Conservation (phyloP, 92 coral and sea anemone species). For the Micromussa lordhowensis region DNA sequence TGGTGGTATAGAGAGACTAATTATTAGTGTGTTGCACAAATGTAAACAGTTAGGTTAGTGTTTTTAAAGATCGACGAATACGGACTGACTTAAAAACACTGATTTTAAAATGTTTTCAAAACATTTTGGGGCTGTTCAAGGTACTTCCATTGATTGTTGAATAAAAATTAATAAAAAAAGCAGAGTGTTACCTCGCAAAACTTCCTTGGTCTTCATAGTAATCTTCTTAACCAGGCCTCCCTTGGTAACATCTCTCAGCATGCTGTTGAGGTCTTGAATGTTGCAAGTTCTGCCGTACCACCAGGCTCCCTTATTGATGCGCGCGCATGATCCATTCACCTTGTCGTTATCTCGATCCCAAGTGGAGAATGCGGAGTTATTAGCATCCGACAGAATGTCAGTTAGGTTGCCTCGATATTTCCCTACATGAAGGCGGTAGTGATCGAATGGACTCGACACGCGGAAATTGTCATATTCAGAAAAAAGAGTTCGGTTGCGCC, state of each 20-base stretch:
- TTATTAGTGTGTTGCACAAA: too few species aligned
- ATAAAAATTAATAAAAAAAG: too few species aligned
- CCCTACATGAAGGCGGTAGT: slow-evolving; percentile 18
- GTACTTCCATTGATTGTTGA: too few species aligned
- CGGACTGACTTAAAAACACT: too few species aligned
- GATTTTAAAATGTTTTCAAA: too few species aligned
- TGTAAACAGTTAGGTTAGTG: too few species aligned
- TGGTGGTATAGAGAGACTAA: too few species aligned
- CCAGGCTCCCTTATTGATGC: slow-evolving; percentile 31
- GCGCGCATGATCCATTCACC: slow-evolving; percentile 23
- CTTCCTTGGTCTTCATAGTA: slow-evolving; percentile 6
- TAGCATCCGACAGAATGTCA: neutral
- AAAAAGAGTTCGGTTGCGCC: neutral
- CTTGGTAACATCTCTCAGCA: neutral
- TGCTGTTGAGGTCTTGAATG: slow-evolving; percentile 20
- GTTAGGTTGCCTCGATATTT: slow-evolving; percentile 3
- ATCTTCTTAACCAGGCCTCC: neutral
- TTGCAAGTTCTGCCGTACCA: slow-evolving; percentile 24
- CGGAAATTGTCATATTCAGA: slow-evolving; percentile 36
- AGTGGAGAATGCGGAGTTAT: slow-evolving; percentile 38
- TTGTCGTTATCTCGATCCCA: slow-evolving; percentile 39
- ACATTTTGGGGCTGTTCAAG: too few species aligned
- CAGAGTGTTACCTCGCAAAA: neutral
- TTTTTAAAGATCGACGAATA: too few species aligned
- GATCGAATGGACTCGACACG: neutral